Evolutionary conservation across 2,113 vertebrate species (phyloP).

Genomic region (Galbula dea): DNA sequence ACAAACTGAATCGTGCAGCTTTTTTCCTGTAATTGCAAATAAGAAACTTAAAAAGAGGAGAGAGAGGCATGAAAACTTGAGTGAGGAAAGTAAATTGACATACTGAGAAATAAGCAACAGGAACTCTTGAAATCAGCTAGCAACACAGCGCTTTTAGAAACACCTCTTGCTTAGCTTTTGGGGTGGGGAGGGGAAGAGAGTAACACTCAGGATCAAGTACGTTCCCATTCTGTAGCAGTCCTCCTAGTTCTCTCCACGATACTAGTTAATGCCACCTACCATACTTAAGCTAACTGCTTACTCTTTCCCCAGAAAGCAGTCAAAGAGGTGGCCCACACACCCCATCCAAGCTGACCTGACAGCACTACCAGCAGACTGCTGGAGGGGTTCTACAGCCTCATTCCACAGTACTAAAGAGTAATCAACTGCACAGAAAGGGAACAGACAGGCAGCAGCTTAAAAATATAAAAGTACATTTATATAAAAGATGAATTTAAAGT

Average conservation of each 20-base stretch:
- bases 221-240: not conserved
- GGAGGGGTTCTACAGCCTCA: not conserved
- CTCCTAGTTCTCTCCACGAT: not conserved
- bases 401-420: not conserved
- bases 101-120: not conserved
- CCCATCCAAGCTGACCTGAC: not conserved
- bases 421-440: not conserved
- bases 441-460: not conserved
- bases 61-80: not conserved
- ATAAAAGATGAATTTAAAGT: slow-evolving; percentile 59
- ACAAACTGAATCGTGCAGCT: not conserved
- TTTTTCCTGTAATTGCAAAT: not conserved
- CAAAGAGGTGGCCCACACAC: not conserved
- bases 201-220: not conserved
- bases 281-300: not conserved
- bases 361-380: not conserved
- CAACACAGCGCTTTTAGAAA: not conserved
- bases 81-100: not conserved
- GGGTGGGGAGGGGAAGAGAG: accelerated
- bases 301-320: not conserved
- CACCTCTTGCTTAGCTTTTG: not conserved
- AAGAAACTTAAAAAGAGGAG: not conserved
- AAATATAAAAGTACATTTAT: not conserved
- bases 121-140: not conserved
- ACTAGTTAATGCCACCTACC: not conserved